Conservation (phyloP, 53 echinoderm and acorn worm species). For the Echinarachnius parma region DNA sequence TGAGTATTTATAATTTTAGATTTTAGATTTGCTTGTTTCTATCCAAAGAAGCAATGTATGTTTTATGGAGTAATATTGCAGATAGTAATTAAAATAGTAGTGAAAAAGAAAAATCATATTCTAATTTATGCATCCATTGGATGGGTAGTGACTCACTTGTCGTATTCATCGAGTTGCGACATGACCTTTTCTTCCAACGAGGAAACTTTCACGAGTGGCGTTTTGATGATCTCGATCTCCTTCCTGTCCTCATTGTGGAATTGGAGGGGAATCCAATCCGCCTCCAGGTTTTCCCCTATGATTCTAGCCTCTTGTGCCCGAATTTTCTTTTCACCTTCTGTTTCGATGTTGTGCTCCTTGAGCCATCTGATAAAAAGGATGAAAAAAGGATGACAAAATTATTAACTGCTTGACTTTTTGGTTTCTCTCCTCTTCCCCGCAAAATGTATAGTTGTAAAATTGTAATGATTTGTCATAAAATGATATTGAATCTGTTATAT, state of each 20-base stretch:
- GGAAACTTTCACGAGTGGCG: constrained; percentile 8
- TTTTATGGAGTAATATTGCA: constrained; percentile 5
- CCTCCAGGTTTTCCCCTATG: constrained; percentile 14
- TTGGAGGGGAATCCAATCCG: constrained; percentile 3
- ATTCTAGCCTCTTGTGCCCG: neutral
- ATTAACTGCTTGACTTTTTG: neutral
- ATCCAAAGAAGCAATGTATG: neutral
- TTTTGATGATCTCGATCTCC: neutral
- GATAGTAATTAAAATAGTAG: too few relatives aligned
- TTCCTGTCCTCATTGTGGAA: constrained; percentile 11
- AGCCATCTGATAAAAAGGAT: constrained; percentile 13
- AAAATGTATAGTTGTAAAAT: too few relatives aligned
- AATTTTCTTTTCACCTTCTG: neutral
- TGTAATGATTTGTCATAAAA: neutral
- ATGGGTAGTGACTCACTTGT: constrained; percentile 3
- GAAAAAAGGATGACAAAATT: neutral
- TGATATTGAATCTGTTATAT: neutral
- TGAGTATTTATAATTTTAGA: neutral
- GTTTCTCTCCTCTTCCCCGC: too few relatives aligned
- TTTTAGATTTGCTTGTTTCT: neutral
- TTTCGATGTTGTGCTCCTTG: neutral
- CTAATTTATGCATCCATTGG: too few relatives aligned
- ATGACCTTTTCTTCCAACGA: constrained; percentile 6
- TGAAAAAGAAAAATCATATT: too few relatives aligned
- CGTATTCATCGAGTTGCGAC: constrained; percentile 2